Evolutionary conservation across 2,888 invertebrate species (phyloP).

Genomic region (Parnassius glacialis): DNA sequence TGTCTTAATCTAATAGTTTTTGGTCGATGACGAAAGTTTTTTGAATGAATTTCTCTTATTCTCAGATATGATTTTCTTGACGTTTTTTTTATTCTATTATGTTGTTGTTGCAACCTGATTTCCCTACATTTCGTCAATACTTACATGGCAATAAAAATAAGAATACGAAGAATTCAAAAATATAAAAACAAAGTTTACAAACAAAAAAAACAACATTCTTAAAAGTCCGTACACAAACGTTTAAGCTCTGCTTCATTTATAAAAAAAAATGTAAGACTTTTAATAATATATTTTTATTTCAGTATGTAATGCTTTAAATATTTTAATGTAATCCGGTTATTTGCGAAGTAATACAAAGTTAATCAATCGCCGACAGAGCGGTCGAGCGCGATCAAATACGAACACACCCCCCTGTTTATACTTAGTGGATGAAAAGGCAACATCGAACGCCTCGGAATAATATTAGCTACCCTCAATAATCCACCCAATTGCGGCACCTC

Average conservation of each 20-base stretch:
- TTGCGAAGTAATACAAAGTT: slow-evolving; percentile 58
- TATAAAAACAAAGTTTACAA: too few species aligned
- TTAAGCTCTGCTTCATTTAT: not conserved
- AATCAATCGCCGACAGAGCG: slow-evolving; percentile 67
- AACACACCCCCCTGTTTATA: slow-evolving; percentile 79
- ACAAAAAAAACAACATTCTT: not conserved
- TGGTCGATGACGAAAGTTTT: too few species aligned
- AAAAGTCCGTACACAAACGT: not conserved
- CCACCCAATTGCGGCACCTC: slow-evolving; percentile 62
- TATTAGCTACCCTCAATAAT: slow-evolving; percentile 79
- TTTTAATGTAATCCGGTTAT: slow-evolving; percentile 35
- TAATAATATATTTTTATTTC: not conserved
- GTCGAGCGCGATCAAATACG: slow-evolving; percentile 70
- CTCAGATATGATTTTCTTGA: too few species aligned
- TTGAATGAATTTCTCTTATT: too few species aligned
- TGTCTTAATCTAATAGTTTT: too few species aligned
- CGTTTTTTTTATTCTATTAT: too few species aligned
- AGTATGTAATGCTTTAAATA: slow-evolving; percentile 21
- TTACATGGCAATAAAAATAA: too few species aligned
- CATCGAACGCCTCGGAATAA: slow-evolving; percentile 79
- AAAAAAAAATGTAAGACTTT: not conserved
- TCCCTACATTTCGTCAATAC: too few species aligned
- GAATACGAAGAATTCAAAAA: too few species aligned
- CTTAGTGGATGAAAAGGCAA: slow-evolving; percentile 81
- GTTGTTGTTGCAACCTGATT: too few species aligned